Base-by-base conservation (phyloP, 2,113 vertebrate species). In the Barbus barbus region DNA sequence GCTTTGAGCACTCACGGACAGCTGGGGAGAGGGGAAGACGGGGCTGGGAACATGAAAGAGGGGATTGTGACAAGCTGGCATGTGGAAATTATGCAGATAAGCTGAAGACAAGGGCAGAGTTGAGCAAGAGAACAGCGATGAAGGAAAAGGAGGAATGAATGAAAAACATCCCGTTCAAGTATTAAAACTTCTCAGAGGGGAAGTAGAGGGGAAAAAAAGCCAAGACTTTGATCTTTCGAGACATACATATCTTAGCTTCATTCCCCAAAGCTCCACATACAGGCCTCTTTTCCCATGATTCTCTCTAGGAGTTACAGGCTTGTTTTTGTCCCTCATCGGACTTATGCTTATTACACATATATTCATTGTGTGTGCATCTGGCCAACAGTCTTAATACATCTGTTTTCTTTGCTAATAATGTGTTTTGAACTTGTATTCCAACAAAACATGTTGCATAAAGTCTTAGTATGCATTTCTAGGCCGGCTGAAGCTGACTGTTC, bases 401-500 rank as follows among this genome's bases (percentile, higher is more conserved):
- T 75, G 56, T 67, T 82, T 53, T 80, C 16, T 84, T 31, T 46
- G 48, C 74, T 65, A 33, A 22, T 44, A 48, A 46, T 78, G 5
- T 84, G 33, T 71, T 74, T 46, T 51, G 78, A 51, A 28, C 58
- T 74, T 83, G n/a, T 58, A 56, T 48, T 31, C 9, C 14, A 48
- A 51, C 12, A 72, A 71, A 71, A 9, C 44, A 22, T 75, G 65
- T 75, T n/a, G n/a, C 8, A 22, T 63, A 11, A 26, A 80, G 8
- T 82, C 44, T 83, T n/a, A 84, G 24, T 56, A 26, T 85, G 18
- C 44, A 8, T 73, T 46, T 80, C 14, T 92, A 78, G 92, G 96
- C 63, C 94, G 92, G 61, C 93, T 98, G 61, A 95, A 96, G 76
- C 94, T 98, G 85, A 94, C 93, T 0, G 96, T 98, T 20, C 93